phyloP scores from a whole-genome alignment of 1,140 invertebrate species.

The Elysia chlorotica region DNA sequence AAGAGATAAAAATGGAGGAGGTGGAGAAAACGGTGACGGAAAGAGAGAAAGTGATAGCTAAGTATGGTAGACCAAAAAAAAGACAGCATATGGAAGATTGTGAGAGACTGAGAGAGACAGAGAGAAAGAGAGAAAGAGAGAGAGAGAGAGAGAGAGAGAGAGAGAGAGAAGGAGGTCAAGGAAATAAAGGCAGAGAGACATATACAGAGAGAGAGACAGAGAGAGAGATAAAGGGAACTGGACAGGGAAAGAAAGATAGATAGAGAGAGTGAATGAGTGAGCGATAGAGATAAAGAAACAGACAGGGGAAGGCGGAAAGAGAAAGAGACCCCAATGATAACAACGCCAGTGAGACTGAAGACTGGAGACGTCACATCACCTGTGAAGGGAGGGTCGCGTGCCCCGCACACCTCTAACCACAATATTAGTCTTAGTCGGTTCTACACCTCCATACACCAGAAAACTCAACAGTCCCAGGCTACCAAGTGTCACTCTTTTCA shows the following conservation, averaged over 20 bases:
- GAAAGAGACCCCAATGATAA: not conserved
- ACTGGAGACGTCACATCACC: too few relatives aligned
- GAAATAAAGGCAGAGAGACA: not conserved
- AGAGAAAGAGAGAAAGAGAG: not conserved
- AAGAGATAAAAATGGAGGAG: not conserved
- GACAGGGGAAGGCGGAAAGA: not conserved
- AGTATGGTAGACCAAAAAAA: not conserved
- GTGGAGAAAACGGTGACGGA: not conserved
- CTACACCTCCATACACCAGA: too few relatives aligned
- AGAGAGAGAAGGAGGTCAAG: not conserved
- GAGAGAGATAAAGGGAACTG: not conserved
- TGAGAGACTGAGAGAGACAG: slow-evolving; percentile 1
- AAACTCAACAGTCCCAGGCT: too few relatives aligned
- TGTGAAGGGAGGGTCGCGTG: too few relatives aligned
- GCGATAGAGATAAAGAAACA: not conserved
- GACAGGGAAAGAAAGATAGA: not conserved
- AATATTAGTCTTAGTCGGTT: too few relatives aligned
- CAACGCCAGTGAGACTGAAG: too few relatives aligned
- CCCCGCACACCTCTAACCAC: too few relatives aligned
- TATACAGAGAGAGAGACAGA: not conserved
- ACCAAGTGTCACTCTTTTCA: too few relatives aligned
- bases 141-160: not conserved
- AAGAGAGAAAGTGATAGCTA: not conserved
- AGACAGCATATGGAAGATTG: not conserved
- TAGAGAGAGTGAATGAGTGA: not conserved